These are phyloP conservation scores for Phaethon lepturus DNA, from an alignment of 2,113 vertebrate species.

Conservation along the genomic window DNA sequence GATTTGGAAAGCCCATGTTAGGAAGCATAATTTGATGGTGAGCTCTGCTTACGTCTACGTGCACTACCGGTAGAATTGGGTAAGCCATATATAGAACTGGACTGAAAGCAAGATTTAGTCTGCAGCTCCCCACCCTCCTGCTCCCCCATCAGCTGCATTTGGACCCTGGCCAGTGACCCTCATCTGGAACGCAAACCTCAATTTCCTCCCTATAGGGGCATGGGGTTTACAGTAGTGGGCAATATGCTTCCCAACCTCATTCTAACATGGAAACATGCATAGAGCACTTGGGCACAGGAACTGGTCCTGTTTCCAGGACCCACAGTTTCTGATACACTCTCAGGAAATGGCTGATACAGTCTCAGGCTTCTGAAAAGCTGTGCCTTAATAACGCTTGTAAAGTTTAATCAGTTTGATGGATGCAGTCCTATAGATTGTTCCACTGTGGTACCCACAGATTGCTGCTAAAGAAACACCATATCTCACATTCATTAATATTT, in stretches of 20 bases:
- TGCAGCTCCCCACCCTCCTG: not conserved
- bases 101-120: not conserved
- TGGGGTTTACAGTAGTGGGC: not conserved
- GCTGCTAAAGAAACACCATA: not conserved
- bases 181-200: not conserved
- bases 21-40: not conserved
- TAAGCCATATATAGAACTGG: not conserved
- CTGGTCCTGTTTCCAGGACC: not conserved
- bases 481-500: not conserved
- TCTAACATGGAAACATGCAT: not conserved
- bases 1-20: not conserved
- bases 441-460: not conserved
- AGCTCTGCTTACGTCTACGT: not conserved
- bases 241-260: not conserved
- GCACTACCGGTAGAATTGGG: not conserved
- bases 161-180: not conserved
- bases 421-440: not conserved
- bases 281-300: not conserved
- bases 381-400: not conserved
- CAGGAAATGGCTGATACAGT: not conserved
- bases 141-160: not conserved
- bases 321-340: not conserved
- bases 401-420: not conserved
- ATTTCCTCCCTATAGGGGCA: not conserved
- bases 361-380: not conserved